Base-by-base conservation (phyloP, 30 jellyfish, hydroid and myxozoan genomes). In the Aurelia aurita complex sp. Pacific region DNA sequence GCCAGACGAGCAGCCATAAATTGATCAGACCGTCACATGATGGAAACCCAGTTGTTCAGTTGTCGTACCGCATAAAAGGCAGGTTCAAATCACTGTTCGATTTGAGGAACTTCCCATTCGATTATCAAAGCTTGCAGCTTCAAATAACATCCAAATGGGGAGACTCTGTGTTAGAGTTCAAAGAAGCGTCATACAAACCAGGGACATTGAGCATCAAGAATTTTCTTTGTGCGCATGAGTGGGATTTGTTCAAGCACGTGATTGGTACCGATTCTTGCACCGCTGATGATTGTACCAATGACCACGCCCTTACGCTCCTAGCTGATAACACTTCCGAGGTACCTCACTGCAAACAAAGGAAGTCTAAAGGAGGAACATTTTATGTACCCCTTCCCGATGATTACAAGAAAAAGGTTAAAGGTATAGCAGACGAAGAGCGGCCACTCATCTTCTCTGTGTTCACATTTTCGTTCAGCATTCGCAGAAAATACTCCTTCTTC, bases 41-140 rank as follows among this genome's bases (percentile, higher is more conserved):
- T 23, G 89, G 78, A 64, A 90, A 90, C 51, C 89, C 89, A 36
- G 69, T 62, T 12, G 91, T 84, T 32, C 97, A 90, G 80, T 46
- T 92, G 81, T 90, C 97, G 62, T 90, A 90, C 68, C 86, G 97
- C 23, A 91, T 90, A 17, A 90, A 82, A 73, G 97, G 97, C 9
- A 71, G 91, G 19, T 90, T 90, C 79, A 90, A 82, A 64, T 73
- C 91, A 9, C 81, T 83, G 65, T 90, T 90, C 73, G 91, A 90
- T 82, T 68, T 90, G 65, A 90, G 91, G 29, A 69, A 59, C 35
- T 90, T 90, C 55, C 97, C 97, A 13, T 90, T 90, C 62, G 97
- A 90, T 59, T 85, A 90, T 64, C 97, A 90, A 34, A 63, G 85
- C 67, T 69, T 90, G 60, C 76, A 91, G 69, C 83, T 90, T 38